phyloP scores from a whole-genome alignment of 1,140 invertebrate genomes.

The Notospermus geniculatus region DNA sequence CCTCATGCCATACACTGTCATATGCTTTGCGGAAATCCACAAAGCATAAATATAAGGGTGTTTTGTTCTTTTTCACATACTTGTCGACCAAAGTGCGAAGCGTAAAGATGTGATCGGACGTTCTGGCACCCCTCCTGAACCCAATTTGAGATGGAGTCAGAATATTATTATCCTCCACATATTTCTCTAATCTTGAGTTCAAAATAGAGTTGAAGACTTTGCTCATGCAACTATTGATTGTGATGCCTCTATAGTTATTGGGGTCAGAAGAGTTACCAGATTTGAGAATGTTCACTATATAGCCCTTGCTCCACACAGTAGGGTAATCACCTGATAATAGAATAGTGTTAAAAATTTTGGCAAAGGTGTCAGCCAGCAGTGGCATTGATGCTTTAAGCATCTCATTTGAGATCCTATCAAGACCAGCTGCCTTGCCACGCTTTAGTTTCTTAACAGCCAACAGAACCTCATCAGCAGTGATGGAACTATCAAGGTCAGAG shows the following conservation, averaged over 20 bases:
- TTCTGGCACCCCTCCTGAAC: neutral
- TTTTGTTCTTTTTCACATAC: neutral
- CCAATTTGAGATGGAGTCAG: neutral
- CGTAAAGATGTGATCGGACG: neutral
- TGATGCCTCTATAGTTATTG: neutral
- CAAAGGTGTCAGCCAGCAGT: neutral
- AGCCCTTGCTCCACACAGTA: constrained; percentile 3
- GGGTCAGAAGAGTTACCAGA: neutral
- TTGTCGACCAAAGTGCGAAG: neutral
- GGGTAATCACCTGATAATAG: constrained; percentile 4
- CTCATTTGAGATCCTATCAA: too few relatives aligned
- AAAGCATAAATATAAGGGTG: neutral
- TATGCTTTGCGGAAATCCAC: neutral
- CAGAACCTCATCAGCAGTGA: constrained; percentile 5
- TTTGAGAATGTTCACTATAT: constrained; percentile 11
- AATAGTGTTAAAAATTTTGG: constrained; percentile 6
- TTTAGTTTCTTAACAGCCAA: constrained; percentile 1
- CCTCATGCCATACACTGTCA: neutral
- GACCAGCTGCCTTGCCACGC: neutral
- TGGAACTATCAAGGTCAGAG: neutral
- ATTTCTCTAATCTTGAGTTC: neutral
- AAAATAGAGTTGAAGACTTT: neutral
- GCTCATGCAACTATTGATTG: too few relatives aligned
- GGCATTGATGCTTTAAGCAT: neutral
- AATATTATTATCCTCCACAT: neutral